These are phyloP conservation scores for Drosophila histrio DNA, from an alignment of 2,888 invertebrate species.

Conservation along the genomic window DNA sequence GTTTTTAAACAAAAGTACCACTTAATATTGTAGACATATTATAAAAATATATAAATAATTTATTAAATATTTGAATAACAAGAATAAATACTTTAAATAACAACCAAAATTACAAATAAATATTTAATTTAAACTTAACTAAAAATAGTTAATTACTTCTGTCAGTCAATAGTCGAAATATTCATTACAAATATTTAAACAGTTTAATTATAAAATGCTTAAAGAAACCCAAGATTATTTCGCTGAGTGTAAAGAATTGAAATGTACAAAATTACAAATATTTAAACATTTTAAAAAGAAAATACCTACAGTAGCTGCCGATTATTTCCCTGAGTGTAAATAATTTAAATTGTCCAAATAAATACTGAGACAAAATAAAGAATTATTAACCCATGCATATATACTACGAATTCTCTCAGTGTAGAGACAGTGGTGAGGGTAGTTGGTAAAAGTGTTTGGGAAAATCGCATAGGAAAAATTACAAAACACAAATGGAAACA, in stretches of 20 bases:
- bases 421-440: conserved; percentile 11
- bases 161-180: too few relatives aligned
- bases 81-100: background rate
- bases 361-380: background rate
- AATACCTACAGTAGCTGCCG: too few relatives aligned
- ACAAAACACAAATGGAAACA: conserved; percentile 51
- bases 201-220: background rate
- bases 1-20: background rate
- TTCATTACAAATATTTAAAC: background rate
- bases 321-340: too few relatives aligned
- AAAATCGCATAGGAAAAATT: conserved; percentile 67
- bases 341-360: too few relatives aligned
- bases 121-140: background rate
- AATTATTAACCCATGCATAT: background rate
- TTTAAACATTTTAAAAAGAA: background rate
- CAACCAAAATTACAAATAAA: too few relatives aligned
- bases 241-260: too few relatives aligned
- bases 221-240: too few relatives aligned
- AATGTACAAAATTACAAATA: background rate
- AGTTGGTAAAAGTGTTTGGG: conserved; percentile 49
- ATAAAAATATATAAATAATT: too few relatives aligned
- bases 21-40: too few relatives aligned
- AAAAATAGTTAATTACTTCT: too few relatives aligned
- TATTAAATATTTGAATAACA: background rate
- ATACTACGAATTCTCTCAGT: background rate